Evolutionary conservation across 1,140 invertebrate genomes (phyloP).

Genomic region (Hetaerina americana): DNA sequence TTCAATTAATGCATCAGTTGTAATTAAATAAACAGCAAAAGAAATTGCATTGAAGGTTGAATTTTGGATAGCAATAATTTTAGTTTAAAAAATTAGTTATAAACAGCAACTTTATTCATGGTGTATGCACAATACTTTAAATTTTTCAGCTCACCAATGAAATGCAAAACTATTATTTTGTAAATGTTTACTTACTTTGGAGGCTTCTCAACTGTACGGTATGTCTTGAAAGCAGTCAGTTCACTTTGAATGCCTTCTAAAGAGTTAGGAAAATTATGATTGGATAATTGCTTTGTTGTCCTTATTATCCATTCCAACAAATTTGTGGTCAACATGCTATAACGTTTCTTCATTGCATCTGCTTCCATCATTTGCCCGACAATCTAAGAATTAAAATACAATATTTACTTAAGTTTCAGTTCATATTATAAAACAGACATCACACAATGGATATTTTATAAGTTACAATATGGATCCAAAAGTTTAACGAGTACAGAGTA

Average conservation of each 20-base stretch:
- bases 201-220: constrained; percentile 93
- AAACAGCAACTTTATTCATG: too few species aligned
- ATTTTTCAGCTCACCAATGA: too few species aligned
- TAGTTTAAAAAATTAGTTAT: too few species aligned
- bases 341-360: constrained; percentile 80
- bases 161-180: too few species aligned
- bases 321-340: constrained; percentile 69
- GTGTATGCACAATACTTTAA: too few species aligned
- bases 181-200: constrained; percentile 63
- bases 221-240: constrained; percentile 83
- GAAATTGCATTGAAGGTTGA: neutral
- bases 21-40: neutral
- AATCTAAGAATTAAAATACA: constrained; percentile 62
- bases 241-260: constrained; percentile 89
- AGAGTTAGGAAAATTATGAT: constrained; percentile 86
- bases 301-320: constrained; percentile 87
- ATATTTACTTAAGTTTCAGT: too few species aligned
- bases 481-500: neutral
- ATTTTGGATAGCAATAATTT: neutral
- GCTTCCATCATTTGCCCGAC: constrained; percentile 91
- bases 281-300: constrained; percentile 74
- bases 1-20: too few species aligned
- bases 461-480: too few species aligned
- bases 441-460: too few species aligned
- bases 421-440: too few species aligned